These are phyloP conservation scores for Capreolus pygargus DNA, from an alignment of 2,113 vertebrate species.

Conservation along the genomic window DNA sequence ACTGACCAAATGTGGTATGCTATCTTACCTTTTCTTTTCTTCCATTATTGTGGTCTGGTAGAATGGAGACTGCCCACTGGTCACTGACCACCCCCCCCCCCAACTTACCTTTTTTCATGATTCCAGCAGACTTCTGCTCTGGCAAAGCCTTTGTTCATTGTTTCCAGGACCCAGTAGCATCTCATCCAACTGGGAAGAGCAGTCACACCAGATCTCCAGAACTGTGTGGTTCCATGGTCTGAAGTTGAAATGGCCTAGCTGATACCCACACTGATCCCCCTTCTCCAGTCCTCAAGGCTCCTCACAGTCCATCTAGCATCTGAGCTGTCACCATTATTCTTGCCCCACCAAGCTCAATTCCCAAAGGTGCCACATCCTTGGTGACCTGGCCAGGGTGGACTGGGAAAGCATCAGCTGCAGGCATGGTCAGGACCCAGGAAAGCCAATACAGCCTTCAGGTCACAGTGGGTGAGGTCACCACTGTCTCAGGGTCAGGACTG, in stretches of 20 bases:
- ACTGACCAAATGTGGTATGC: background rate
- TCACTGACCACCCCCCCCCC: background rate
- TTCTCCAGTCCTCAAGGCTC: background rate
- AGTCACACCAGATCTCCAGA: background rate
- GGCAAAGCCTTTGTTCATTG: background rate
- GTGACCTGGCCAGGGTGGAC: background rate
- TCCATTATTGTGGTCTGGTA: background rate
- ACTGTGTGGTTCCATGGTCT: background rate
- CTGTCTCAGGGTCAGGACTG: background rate
- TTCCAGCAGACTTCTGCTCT: background rate
- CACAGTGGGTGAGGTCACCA: background rate
- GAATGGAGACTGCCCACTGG: background rate
- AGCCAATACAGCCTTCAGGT: background rate
- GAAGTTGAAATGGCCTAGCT: background rate
- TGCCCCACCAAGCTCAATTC: background rate
- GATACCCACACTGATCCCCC: background rate
- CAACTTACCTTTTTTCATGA: background rate
- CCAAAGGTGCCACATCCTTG: background rate
- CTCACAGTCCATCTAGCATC: background rate
- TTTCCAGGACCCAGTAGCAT: background rate
- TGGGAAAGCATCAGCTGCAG: background rate
- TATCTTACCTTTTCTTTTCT: background rate
- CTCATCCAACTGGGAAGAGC: background rate
- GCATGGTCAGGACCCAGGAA: background rate
- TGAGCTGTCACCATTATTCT: background rate